Evolutionary conservation across 1,140 invertebrate species (phyloP), one percentile per base, ranked within the genome.

Genomic region (Oryzaephilus surinamensis): DNA sequence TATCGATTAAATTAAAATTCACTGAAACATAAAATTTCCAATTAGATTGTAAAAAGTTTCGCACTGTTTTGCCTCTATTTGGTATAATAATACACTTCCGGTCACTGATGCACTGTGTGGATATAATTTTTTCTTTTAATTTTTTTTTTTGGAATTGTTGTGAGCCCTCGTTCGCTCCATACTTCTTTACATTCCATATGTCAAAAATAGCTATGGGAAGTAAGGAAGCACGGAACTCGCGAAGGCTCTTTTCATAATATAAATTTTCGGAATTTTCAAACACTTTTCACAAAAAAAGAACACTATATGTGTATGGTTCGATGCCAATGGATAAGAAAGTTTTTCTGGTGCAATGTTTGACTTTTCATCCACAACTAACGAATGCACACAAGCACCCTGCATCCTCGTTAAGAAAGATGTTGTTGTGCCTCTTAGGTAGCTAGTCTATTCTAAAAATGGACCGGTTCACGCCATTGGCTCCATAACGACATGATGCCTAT

Each of bases 101-200:
- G 38, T 21, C 38, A 28, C 38, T 32, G 19, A 40, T 32, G 32
- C 30, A 40, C 34, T 13, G 21, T 14, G 30, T 30, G 32, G 30
- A 32, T 40, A 30, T 21, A 40, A 24, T n/a, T n/a, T n/a, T n/a
- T n/a, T n/a, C n/a, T n/a, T n/a, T n/a, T n/a, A 39, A 32, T 24
- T 31, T 21, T 32, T 30, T 14, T 28, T 5, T 12, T 10, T n/a
- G 8, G 10, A 24, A 11, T 24, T 24, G 23, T 26, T 45, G 18
- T 14, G 14, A 24, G 38, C 57, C 62, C 56, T 55, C 64, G 66
- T 66, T 68, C 63, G 78, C 83, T 86, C 84, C 84, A 90, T 89
- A 90, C 84, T 91, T 91, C 85, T 89, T 89, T 90, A 91, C 87
- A 91, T 91, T 91, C 87, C 87, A 91, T 90, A 91, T 62, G 74